These are phyloP conservation scores for Thumatha senex DNA, from an alignment of 2,888 invertebrate genomes.

Conservation along the genomic window DNA sequence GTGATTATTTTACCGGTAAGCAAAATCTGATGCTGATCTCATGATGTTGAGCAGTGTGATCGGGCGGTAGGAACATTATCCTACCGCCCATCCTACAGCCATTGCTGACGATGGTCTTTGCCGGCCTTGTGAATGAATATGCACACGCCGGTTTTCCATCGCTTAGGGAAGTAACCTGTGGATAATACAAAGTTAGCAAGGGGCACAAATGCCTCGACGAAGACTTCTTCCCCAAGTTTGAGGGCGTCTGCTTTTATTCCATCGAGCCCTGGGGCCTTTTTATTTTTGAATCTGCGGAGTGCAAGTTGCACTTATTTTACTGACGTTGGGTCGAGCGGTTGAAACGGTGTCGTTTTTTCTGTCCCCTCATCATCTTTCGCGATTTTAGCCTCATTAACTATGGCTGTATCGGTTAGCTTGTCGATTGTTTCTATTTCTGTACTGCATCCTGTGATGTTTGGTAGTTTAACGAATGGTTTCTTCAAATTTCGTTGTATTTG, in stretches of 20 bases:
- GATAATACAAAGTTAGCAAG: no score
- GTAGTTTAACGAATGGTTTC: no score
- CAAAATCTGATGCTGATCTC: background rate
- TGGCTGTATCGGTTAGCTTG: background rate
- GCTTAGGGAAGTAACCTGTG: no score
- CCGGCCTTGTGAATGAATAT: conserved; percentile 3
- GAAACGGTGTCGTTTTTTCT: background rate
- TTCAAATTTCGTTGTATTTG: background rate
- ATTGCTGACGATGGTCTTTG: conserved; percentile 2
- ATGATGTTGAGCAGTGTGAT: background rate
- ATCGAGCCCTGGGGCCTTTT: conserved; percentile 10
- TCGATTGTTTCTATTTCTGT: background rate
- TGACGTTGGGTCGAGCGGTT: conserved; percentile 8
- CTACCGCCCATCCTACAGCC: no score
- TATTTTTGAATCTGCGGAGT: conserved; percentile 9
- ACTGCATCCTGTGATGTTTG: background rate
- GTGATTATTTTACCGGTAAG: conserved; percentile 5
- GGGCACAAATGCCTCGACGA: no score
- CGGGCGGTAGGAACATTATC: background rate
- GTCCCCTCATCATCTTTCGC: background rate
- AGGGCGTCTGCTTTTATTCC: background rate
- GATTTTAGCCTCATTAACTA: background rate
- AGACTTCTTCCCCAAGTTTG: no score
- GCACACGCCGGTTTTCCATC: background rate
- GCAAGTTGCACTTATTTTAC: conserved; percentile 8